These are phyloP conservation scores for Apteryx owenii DNA, from an alignment of 2,113 vertebrate species.

Conservation along the genomic window DNA sequence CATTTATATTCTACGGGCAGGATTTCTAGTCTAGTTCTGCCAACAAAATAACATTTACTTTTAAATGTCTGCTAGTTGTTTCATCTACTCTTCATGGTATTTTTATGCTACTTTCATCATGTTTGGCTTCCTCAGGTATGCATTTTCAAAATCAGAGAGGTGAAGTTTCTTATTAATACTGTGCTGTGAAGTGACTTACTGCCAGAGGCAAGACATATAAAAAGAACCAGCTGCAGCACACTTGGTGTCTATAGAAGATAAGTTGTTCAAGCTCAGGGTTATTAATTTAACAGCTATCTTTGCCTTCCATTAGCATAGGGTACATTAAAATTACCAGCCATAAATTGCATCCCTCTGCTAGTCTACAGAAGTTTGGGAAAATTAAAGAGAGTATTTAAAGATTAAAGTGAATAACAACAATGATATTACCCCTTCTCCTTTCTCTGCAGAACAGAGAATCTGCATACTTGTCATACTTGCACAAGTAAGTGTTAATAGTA, in stretches of 20 bases:
- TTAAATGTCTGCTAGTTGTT: neutral
- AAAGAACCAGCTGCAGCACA: neutral
- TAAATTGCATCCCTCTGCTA: neutral
- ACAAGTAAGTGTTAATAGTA: neutral
- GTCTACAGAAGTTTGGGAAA: neutral
- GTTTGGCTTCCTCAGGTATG: neutral
- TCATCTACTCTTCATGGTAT: neutral
- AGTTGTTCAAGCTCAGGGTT: neutral
- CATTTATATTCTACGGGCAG: neutral
- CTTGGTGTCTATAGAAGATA: neutral
- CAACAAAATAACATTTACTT: neutral
- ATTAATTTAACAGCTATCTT: neutral
- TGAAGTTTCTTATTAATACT: neutral
- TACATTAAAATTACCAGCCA: neutral
- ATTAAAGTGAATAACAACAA: neutral
- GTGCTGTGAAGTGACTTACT: neutral
- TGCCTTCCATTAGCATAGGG: neutral
- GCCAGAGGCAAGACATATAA: neutral
- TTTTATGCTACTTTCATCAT: neutral
- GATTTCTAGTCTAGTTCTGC: neutral
- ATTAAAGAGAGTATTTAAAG: neutral
- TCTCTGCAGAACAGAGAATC: neutral
- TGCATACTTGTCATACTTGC: neutral
- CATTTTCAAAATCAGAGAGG: neutral
- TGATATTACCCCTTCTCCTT: neutral